phyloP scores from a whole-genome alignment of 2,113 vertebrate species.

The Platycercus adscitus region DNA sequence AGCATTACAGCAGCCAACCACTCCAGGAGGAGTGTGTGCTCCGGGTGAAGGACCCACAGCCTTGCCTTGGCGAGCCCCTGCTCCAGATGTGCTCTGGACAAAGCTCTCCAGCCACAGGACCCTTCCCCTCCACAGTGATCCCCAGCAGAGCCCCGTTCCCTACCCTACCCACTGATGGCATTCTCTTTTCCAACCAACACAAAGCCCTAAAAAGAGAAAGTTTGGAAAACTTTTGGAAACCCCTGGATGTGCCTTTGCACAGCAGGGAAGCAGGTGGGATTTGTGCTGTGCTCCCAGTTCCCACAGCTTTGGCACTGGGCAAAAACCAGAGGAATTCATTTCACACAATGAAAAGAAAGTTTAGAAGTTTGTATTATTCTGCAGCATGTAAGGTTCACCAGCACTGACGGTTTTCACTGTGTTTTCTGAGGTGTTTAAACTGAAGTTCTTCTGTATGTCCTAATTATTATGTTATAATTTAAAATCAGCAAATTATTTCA shows the following conservation, averaged over 20 bases:
- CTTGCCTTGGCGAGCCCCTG: neutral
- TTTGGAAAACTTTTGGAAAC: neutral
- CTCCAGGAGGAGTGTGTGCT: neutral
- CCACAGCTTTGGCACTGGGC: neutral
- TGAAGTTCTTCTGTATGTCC: neutral
- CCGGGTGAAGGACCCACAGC: neutral
- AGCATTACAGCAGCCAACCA: neutral
- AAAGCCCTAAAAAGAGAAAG: neutral
- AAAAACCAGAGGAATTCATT: neutral
- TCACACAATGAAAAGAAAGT: neutral
- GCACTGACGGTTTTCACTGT: neutral
- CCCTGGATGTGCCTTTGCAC: neutral
- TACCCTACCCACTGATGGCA: neutral
- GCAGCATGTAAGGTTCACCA: neutral
- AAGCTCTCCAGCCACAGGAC: neutral
- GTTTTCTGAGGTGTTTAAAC: neutral
- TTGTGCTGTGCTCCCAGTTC: neutral
- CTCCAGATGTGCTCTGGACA: neutral
- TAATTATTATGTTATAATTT: neutral
- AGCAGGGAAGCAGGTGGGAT: neutral
- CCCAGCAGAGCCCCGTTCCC: neutral
- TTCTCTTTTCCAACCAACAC: neutral
- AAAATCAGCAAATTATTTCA: neutral
- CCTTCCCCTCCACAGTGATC: fast-evolving
- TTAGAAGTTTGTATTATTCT: neutral